A percentile compares a stretch with the other conserved stretches of the same genome.
Evolutionary conservation across 2,113 vertebrate species (phyloP).

Genomic region (Bubo blakistoni): DNA sequence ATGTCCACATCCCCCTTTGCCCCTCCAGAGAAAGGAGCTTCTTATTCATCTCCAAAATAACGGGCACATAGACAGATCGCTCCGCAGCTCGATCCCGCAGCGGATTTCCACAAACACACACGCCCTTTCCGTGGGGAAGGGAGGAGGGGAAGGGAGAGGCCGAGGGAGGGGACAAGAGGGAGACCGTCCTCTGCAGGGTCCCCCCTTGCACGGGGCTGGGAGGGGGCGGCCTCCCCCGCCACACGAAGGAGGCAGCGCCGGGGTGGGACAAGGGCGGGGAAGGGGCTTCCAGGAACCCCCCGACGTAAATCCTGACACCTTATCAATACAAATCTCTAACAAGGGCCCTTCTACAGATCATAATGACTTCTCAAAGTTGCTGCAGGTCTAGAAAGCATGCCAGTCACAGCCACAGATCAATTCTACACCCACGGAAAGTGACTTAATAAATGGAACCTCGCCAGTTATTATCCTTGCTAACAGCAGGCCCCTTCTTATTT

Average conservation of each 20-base stretch:
- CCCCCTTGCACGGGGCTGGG: not conserved
- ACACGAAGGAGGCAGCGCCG: not conserved
- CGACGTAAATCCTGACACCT: slow-evolving; percentile 19
- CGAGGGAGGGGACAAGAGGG: not conserved
- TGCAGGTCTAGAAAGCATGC: slow-evolving; percentile 60
- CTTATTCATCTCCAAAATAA: not conserved
- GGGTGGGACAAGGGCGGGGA: not conserved
- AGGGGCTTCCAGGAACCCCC: not conserved
- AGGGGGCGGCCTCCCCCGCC: too few relatives aligned
- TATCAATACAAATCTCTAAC: slow-evolving; percentile 54
- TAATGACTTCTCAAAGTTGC: slow-evolving; percentile 65
- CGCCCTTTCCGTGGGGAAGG: not conserved
- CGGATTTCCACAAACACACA: not conserved
- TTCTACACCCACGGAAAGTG: slow-evolving; percentile 63
- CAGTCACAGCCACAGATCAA: slow-evolving; percentile 68
- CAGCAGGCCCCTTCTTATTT: slow-evolving; percentile 66
- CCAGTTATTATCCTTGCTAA: slow-evolving; percentile 56
- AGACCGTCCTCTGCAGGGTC: not conserved
- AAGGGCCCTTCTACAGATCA: slow-evolving; percentile 19
- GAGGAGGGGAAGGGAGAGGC: not conserved
- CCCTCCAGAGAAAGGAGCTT: too few relatives aligned
- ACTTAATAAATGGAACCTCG: slow-evolving; percentile 69
- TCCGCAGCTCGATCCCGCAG: not conserved
- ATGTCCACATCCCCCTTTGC: not conserved
- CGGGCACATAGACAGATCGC: accelerated